Evolutionary conservation across 1,140 invertebrate genomes (phyloP).

Genomic region (Brevipalpus yothersi): DNA sequence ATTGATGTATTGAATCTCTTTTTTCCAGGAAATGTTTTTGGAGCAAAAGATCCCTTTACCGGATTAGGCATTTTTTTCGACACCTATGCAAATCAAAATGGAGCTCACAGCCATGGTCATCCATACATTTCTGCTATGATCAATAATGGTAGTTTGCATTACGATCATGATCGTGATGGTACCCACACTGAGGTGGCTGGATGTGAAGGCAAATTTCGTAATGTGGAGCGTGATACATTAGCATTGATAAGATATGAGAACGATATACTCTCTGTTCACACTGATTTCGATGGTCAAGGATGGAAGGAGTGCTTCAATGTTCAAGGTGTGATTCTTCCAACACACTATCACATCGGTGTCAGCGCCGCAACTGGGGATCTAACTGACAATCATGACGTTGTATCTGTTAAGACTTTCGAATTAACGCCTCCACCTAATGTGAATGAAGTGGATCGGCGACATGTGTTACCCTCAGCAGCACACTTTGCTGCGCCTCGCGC

Average conservation of each 20-base stretch:
- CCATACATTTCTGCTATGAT: constrained; percentile 96
- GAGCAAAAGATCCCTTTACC: constrained; percentile 70
- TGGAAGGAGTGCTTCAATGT: constrained; percentile 88
- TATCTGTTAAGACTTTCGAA: constrained; percentile 61
- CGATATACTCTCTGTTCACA: constrained; percentile 28
- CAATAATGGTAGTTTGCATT: constrained; percentile 78
- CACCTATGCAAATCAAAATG: constrained; percentile 98
- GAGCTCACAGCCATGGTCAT: constrained; percentile 92
- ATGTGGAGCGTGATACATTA: constrained; percentile 70
- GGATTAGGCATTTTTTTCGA: constrained; percentile 85
- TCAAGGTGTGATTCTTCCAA: constrained; percentile 65
- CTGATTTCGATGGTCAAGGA: constrained; percentile 69
- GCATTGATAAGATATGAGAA: constrained; percentile 72
- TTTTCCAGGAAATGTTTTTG: constrained; percentile 59
- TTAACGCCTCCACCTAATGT: constrained; percentile 26
- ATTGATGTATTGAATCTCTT: constrained; percentile 2
- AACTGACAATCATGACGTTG: constrained; percentile 78
- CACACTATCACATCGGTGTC: constrained; percentile 81
- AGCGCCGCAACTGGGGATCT: constrained; percentile 89
- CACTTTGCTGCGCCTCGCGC: constrained; percentile 53
- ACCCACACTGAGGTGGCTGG: constrained; percentile 88
- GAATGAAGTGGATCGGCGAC: constrained; percentile 16
- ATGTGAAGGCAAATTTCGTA: constrained; percentile 78
- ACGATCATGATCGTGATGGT: constrained; percentile 94
- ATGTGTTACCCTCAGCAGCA: constrained; percentile 41